Evolutionary conservation across 2,797 vertebrate genomes (phyloP), one percentile per base, ranked within the genome.

Genomic region (Pogoniulus pusillus): DNA sequence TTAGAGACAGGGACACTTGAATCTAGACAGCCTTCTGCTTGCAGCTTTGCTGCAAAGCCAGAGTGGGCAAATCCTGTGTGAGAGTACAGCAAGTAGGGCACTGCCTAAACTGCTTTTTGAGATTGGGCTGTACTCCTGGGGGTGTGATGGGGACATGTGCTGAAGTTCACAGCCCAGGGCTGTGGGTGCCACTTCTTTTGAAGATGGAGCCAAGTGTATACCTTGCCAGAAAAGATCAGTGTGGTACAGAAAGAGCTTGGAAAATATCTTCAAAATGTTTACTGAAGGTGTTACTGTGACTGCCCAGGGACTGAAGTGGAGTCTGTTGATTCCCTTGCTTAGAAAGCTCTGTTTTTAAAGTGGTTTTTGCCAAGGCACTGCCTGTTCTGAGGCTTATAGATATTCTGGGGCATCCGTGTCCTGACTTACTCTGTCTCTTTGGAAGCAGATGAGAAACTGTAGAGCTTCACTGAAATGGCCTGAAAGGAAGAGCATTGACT

Each of bases 231-330:
- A 92, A 92, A 88, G 57, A 89, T 81, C 51, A 26, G 32, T 79
- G 77, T 54, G 37, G 72, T 86, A 90, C 51, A 74, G 77, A 87
- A 90, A 57, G 30, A 87, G 5, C 45, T 64, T 82, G 75, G 79
- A 91, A 95, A 93, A 85, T 55, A 45, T 45, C 57, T 89, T 93
- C 70, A 87, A 87, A 93, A 87, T 95, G 82, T 96, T 96, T 96
- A 68, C 84, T 2, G 5, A 96, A 93, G 95, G 93, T 90, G 90
- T 95, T 93, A 57, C 88, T 94, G 63, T 94, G 86, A 20, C 71
- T 92, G 87, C 55, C n/a, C 16, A 17, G 73, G 74, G 62, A 88
- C 72, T 86, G 47, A 91, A 87, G 75, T n/a, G 29, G 32, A 64
- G 71, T 78, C 58, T 94, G 84, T 86, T 88, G 62, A n/a, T 89